Base-by-base conservation (phyloP, 64 coral and sea anemone species). In the Catalaphyllia jardinei region DNA sequence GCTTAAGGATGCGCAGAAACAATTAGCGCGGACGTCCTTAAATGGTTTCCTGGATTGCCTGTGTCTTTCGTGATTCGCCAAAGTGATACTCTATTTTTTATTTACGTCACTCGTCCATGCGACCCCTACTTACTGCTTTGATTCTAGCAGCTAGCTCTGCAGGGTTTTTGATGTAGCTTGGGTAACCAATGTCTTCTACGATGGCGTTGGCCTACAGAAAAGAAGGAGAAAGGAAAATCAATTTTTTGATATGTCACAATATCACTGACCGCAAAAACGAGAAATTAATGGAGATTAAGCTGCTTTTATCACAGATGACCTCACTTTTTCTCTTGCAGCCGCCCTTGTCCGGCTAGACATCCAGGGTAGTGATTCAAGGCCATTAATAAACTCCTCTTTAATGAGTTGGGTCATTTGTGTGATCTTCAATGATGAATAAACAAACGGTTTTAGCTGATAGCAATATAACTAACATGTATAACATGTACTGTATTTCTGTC, bases 101-200 rank as follows among this genome's bases (percentile, higher is more conserved):
- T 35, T 35, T 35, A 35, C 33, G 1, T 1, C 33, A 35, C 33
- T 35, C 33, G 33, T 35, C 33, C 3, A 35, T 35, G 33, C 1
- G 33, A 35, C 33, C 33, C 33, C 33, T 35, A 35, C 93, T 90
- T 64, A 94, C 93, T 24, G 16, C 67, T 33, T 79, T 87, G 24
- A 94, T 79, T 17, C 72, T 79, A 31, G 65, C 72, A 24, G 74
- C 75, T n/a, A 94, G 82, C 39, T 90, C 72, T 24, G 74, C 67
- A 22, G 93, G 88, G 52, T 94, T 79, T 63, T 91, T 94, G 64
- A 94, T 94, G 24, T 80, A 94, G 55, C 67, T 59, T 18, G 93
- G 93, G 22, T 94, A 94, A 16, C 93, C 93, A 60, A 94, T 90
- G 24, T 87, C 55, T 67, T 94, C 88, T 28, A 61, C n/a, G 29